A percentile compares a stretch with the other conserved stretches of the same genome.
Conservation (phyloP, 2,888 invertebrate genomes). For the Tipula unca region DNA sequence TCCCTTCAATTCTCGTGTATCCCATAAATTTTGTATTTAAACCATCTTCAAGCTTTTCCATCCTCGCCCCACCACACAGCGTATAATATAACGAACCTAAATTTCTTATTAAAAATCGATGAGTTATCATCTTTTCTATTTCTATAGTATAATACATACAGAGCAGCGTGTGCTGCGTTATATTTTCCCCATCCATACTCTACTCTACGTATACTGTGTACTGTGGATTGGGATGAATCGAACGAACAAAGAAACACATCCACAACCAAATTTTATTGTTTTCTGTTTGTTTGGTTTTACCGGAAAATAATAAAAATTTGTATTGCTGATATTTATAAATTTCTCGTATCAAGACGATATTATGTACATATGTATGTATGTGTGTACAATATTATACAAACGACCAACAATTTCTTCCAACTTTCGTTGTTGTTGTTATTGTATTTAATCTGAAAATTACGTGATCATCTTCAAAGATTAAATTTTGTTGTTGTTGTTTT, state of each 20-base stretch:
- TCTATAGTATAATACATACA: not conserved
- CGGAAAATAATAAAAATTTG: not conserved
- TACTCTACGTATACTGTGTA: not conserved
- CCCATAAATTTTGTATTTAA: not conserved
- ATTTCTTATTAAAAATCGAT: not conserved
- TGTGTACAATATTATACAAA: not conserved
- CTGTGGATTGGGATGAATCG: not conserved
- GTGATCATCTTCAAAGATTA: not conserved
- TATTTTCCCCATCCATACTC: too few species aligned
- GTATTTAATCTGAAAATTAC: not conserved
- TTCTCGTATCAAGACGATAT: not conserved
- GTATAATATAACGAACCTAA: not conserved
- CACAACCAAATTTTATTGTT: not conserved
- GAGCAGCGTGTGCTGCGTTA: not conserved
- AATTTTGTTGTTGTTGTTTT: not conserved
- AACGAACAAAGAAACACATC: not conserved
- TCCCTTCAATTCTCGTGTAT: not conserved
- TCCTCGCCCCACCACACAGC: not conserved
- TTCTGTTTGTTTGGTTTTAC: not conserved
- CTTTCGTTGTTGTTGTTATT: not conserved
- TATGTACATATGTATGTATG: not conserved
- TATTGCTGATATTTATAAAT: not conserved
- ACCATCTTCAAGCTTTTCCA: not conserved
- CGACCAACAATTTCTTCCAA: not conserved
- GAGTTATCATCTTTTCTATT: not conserved